Base-by-base conservation (phyloP, 2,113 vertebrate species). In the Passer domesticus region DNA sequence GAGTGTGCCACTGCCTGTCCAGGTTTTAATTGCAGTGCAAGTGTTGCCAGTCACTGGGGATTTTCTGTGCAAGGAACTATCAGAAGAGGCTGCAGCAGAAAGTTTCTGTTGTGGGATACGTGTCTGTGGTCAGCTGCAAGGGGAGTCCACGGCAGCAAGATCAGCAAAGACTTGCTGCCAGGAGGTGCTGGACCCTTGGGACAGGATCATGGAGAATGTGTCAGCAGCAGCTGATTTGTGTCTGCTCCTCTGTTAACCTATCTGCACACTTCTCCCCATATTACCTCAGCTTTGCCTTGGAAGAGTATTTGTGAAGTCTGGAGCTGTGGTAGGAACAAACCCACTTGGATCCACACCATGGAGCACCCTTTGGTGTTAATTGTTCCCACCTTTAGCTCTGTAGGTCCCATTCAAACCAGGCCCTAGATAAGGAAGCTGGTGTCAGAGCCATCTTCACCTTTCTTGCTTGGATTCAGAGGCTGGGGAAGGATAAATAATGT, bases 1-100 rank as follows among this genome's bases (percentile, higher is more conserved):
- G 7, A 15, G 3, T 0, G 1, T 41, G 50, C 1, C 2, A 17
- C 23, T 11, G 21, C 43, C 20, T 8, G 1, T 25, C 25, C 2
- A 16, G 50, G 30, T 24, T 86, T 27, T 20, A 17, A 44, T 58
- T 74, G 76, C 52, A 35, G 30, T 70, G 27, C 16, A 41, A 23
- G 27, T 17, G 9, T 55, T 55, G 39, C 22, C 43, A 39, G 64
- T 31, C 44, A 13, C 14, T 50, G 58, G 25, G 62, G 59, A 18
- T 64, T 72, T 47, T 55, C 11, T 20, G 13, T 37, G 37, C 39
- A 33, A 52, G 41, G 59, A 62, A 50, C 14, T 30, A 19, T 3
- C 24, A 7, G 60, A 49, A 47, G 60, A 66, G 46, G 31, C n/a
- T 56, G 70, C 24, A 55, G 64, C 50, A 50, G 30, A 19, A 55